phyloP scores from a whole-genome alignment of 30 jellyfish, hydroid and myxozoan genomes.

The Mastigias papua region DNA sequence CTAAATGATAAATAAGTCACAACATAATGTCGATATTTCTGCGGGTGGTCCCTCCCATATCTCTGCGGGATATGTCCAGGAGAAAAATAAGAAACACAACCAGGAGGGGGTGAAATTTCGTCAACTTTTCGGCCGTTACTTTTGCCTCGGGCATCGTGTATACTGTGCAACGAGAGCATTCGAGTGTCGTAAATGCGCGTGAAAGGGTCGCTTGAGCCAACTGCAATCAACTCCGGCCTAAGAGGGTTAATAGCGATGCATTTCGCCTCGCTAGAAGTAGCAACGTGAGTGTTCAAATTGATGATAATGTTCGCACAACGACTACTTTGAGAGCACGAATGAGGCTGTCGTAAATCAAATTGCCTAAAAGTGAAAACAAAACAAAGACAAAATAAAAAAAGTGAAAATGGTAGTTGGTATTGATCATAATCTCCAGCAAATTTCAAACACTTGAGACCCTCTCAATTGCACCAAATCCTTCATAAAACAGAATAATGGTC shows the following conservation, averaged over 20 bases:
- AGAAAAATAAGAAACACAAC: conserved; percentile 86
- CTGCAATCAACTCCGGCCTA: conserved; percentile 94
- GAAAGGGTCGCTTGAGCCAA: conserved; percentile 97
- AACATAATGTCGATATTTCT: conserved; percentile 80
- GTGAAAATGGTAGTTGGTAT: background rate
- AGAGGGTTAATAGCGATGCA: conserved; percentile 92
- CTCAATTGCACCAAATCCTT: background rate
- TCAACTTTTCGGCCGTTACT: conserved; percentile 67
- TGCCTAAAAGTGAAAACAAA: conserved; percentile 59
- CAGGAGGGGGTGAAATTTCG: conserved; percentile 71
- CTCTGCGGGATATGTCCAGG: conserved; percentile 98
- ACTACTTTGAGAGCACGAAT: conserved; percentile 68
- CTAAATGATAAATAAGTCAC: conserved; percentile 88
- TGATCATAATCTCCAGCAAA: background rate
- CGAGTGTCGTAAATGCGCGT: conserved; percentile 95
- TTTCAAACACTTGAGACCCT: background rate
- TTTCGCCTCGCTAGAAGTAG: conserved; percentile 87
- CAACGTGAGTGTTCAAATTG: conserved; percentile 75
- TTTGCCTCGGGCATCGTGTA: conserved; percentile 70
- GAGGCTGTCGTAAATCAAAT: conserved; percentile 93
- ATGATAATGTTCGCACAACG: conserved; percentile 84
- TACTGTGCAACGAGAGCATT: conserved; percentile 74
- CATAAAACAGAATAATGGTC: too few species aligned
- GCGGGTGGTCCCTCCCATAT: conserved; percentile 80
- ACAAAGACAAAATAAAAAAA: background rate